Evolutionary conservation across 1,140 invertebrate genomes (phyloP), one percentile per base, ranked within the genome.

Genomic region (Semibalanus balanoides): DNA sequence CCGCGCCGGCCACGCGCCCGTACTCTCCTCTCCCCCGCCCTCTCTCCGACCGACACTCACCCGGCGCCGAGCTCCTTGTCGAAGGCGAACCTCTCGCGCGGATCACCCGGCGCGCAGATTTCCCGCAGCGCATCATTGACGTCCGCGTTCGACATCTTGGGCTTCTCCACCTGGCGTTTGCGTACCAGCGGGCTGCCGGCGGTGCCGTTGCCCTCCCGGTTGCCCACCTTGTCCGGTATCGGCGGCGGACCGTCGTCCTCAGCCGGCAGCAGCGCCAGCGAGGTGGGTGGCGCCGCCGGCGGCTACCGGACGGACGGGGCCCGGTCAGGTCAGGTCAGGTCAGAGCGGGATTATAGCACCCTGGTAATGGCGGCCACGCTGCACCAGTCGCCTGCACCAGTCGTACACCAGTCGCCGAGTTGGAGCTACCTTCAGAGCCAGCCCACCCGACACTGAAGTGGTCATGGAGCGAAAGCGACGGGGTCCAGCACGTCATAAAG

Each of bases 31-130:
- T 17, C 35, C 35, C 35, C 17, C 29, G 72, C 30, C 73, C 27
- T 28, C 31, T 28, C 30, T 76, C 27, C 27, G 74, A 14, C 71
- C 64, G n/a, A 5, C 40, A 75, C 81, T 80, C 79, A 85, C 84
- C 93, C 93, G 69, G 91, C 92, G 27, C 96, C 96, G 77, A 97
- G 89, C 84, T 97, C 94, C 81, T 93, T 92, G 78, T 90, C 88
- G 80, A 87, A 87, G 74, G 91, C 88, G 84, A 96, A 97, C 78
- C 93, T 89, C 43, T 89, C 84, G 79, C 91, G 88, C 0, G 93
- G 92, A 84, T 95, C 88, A 70, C 89, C 89, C 1, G 86, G 84
- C 81, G 92, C 91, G 79, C 92, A 93, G 79, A 93, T 90, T 81
- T 88, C 85, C 83, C 88, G 86, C 80, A 99, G 86, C 82, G 94